phyloP scores from a whole-genome alignment of 2,797 vertebrate genomes.

The Eulemur albifrons region DNA sequence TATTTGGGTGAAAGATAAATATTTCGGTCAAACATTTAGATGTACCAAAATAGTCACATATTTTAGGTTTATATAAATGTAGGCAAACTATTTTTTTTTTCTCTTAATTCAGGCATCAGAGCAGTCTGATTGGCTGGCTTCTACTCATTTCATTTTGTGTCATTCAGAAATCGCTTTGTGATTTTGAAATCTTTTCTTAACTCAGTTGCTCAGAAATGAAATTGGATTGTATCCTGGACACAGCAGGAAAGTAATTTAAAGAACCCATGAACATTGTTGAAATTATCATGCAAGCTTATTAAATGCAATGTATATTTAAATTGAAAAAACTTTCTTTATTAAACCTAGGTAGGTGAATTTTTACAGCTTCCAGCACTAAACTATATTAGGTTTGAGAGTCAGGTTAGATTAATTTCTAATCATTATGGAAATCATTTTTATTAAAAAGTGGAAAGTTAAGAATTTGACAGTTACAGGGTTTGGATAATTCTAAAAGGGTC shows the following conservation, averaged over 20 bases:
- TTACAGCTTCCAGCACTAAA: slow-evolving; percentile 90
- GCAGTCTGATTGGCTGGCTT: slow-evolving; percentile 25
- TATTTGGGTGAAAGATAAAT: slow-evolving; percentile 20
- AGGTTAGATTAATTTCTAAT: slow-evolving; percentile 87
- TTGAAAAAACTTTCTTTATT: slow-evolving; percentile 90
- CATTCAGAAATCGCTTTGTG: slow-evolving; percentile 54
- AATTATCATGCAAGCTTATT: slow-evolving; percentile 86
- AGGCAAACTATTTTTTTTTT: slow-evolving; percentile 21
- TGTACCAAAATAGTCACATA: slow-evolving; percentile 15
- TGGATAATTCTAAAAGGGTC: slow-evolving; percentile 69
- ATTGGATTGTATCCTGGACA: slow-evolving; percentile 82
- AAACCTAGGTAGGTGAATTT: slow-evolving; percentile 89
- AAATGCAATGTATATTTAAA: slow-evolving; percentile 93
- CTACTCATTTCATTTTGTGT: slow-evolving; percentile 61
- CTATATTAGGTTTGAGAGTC: slow-evolving; percentile 85
- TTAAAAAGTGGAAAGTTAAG: slow-evolving; percentile 83
- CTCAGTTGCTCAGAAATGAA: slow-evolving; percentile 77
- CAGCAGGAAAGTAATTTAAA: slow-evolving; percentile 82
- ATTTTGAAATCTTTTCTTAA: slow-evolving; percentile 74
- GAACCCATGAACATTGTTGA: slow-evolving; percentile 85
- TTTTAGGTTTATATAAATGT: slow-evolving; percentile 26
- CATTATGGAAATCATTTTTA: slow-evolving; percentile 84
- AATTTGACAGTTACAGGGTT: slow-evolving; percentile 82
- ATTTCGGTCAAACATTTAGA: slow-evolving; percentile 29
- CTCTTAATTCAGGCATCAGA: background rate